A percentile compares a stretch with the other conserved stretches of the same genome.
phyloP scores from a whole-genome alignment of 2,113 vertebrate genomes.

The Galemys pyrenaicus region DNA sequence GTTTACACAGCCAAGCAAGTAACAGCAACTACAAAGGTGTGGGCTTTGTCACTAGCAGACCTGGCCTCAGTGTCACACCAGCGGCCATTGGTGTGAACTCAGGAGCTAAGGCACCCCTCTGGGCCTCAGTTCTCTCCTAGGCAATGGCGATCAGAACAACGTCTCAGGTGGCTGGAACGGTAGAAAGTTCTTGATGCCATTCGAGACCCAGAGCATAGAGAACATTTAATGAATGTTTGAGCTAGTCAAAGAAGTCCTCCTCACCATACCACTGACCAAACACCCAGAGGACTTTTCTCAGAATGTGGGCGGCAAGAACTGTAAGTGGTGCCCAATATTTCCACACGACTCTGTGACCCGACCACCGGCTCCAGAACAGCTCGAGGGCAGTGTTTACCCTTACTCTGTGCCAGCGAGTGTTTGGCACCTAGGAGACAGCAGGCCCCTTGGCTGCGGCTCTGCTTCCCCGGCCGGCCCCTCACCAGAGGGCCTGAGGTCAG shows the following conservation, averaged over 20 bases:
- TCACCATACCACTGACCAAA: neutral
- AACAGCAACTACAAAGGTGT: neutral
- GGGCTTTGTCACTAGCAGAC: neutral
- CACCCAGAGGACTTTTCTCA: neutral
- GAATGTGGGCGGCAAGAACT: neutral
- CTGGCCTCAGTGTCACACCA: neutral
- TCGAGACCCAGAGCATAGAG: neutral
- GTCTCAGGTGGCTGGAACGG: neutral
- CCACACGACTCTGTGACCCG: neutral
- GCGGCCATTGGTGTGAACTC: neutral
- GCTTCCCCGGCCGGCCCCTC: neutral
- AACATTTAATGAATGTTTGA: neutral
- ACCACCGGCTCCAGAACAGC: neutral
- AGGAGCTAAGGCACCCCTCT: neutral
- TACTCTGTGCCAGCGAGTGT: neutral
- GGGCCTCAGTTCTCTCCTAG: neutral
- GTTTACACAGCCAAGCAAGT: neutral
- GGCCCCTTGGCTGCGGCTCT: neutral
- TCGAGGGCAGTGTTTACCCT: rapidly evolving
- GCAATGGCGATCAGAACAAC: neutral
- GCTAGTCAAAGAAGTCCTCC: neutral
- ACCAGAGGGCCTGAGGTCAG: neutral
- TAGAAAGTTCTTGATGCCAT: neutral
- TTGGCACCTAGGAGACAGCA: neutral
- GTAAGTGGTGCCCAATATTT: neutral